Percentiles rank a stretch among this genome's conserved stretches.
Conservation (phyloP, 2,797 vertebrate genomes). For the Pitangus sulphuratus region DNA sequence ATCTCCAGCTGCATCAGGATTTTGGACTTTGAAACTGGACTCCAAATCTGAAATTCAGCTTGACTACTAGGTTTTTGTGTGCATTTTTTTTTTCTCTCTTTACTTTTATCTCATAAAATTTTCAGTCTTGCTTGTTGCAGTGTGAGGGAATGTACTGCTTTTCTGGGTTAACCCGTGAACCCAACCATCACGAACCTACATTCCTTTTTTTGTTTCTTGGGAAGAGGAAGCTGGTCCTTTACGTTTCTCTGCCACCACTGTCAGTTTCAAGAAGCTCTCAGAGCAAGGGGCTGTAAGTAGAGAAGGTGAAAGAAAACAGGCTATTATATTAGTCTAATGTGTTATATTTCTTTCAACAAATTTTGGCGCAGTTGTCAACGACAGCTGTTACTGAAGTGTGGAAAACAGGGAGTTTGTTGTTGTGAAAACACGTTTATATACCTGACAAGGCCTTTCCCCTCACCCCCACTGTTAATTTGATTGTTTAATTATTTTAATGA, state of each 20-base stretch:
- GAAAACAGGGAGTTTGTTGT: background rate
- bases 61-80: background rate
- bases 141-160: background rate
- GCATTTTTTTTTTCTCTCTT: background rate
- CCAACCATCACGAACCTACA: rapidly evolving
- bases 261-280: background rate
- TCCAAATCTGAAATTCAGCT: background rate
- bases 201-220: background rate
- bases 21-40: background rate
- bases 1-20: background rate
- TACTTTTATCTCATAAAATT: background rate
- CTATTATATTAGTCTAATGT: background rate
- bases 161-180: background rate
- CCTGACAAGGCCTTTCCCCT: background rate
- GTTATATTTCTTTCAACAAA: background rate
- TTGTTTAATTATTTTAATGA: background rate
- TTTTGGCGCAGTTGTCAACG: background rate
- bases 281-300: background rate
- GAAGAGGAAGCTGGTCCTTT: background rate
- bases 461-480: rapidly evolving
- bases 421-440: background rate
- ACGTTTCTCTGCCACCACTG: background rate
- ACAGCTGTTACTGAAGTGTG: background rate
- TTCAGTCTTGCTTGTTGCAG: background rate
- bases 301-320: background rate